These are phyloP conservation scores for Halocaridina rubra DNA, from an alignment of 2,888 invertebrate species.

Conservation along the genomic window DNA sequence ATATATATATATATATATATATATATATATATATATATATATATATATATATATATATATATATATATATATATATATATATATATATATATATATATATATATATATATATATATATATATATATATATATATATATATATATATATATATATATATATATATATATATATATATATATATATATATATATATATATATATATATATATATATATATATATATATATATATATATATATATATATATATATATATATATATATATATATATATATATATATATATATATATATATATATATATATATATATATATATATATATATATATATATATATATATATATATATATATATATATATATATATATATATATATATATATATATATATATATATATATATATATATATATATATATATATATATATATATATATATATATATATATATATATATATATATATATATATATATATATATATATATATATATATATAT, in stretches of 20 bases:
- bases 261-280: neutral
- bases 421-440: neutral
- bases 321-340: slow-evolving; percentile 4
- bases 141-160: neutral
- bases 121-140: neutral
- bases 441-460: neutral
- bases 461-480: no score
- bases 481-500: no score
- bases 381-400: slow-evolving; percentile 5
- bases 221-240: neutral
- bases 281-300: slow-evolving; percentile 1
- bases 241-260: slow-evolving; percentile 1
- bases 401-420: neutral
- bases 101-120: neutral
- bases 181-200: no score
- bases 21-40: slow-evolving; percentile 4
- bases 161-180: no score
- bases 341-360: slow-evolving; percentile 1
- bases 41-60: slow-evolving; percentile 1
- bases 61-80: slow-evolving; percentile 1
- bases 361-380: slow-evolving; percentile 1
- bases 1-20: slow-evolving; percentile 1
- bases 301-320: slow-evolving; percentile 1
- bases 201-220: neutral
- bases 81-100: slow-evolving; percentile 5